Percentiles rank a stretch among this genome's conserved stretches.
These are phyloP conservation scores for Agelaius phoeniceus DNA, from an alignment of 2,113 vertebrate genomes.

Conservation along the genomic window DNA sequence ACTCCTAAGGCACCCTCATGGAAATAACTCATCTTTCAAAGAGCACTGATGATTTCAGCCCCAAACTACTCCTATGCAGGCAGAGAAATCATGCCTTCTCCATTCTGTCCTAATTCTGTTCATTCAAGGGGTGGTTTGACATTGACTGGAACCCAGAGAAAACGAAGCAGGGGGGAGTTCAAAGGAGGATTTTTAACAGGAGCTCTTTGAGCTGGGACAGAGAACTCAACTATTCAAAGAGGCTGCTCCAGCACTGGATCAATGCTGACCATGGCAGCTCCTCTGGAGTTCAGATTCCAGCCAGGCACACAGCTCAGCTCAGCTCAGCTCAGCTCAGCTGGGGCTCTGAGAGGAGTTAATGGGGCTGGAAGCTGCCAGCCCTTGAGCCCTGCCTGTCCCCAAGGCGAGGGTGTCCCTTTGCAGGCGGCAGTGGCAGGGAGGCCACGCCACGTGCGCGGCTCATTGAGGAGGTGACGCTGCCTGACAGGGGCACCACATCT, in stretches of 20 bases:
- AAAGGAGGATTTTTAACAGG: background rate
- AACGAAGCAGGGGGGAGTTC: background rate
- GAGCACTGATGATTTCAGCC: background rate
- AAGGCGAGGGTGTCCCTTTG: background rate
- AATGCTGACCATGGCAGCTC: background rate
- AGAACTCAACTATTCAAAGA: background rate
- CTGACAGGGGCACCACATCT: background rate
- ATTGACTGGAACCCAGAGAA: background rate
- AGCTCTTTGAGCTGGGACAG: background rate
- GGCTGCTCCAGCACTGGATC: background rate
- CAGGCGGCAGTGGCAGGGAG: background rate
- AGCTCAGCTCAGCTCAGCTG: accelerated
- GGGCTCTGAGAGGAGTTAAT: background rate
- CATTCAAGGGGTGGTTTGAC: background rate
- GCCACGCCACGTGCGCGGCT: accelerated
- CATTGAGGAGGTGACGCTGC: background rate
- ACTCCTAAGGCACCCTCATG: constrained; percentile 20
- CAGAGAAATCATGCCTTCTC: background rate
- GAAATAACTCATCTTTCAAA: constrained; percentile 41
- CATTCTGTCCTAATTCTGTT: background rate
- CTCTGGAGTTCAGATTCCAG: background rate
- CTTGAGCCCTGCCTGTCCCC: background rate
- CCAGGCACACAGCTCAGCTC: background rate
- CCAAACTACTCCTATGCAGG: background rate
- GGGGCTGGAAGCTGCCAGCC: constrained; percentile 4